A percentile compares a stretch with the other conserved stretches of the same genome.
phyloP scores from a whole-genome alignment of 2,888 invertebrate genomes.

The Agrotis ipsilon region DNA sequence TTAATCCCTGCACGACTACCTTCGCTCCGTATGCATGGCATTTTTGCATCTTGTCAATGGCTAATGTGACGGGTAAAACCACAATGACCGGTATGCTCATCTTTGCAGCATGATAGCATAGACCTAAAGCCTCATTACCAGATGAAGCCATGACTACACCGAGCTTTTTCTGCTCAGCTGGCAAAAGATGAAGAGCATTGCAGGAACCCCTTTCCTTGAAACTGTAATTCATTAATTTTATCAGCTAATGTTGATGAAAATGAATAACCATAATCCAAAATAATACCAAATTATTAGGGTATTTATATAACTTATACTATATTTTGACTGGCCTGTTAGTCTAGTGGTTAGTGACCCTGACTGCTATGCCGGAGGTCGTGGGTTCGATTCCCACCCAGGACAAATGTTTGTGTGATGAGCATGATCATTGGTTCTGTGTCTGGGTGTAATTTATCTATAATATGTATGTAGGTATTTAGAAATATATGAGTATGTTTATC shows the following conservation, averaged over 20 bases:
- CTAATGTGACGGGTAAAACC: slow-evolving; percentile 93
- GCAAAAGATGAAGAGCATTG: slow-evolving; percentile 91
- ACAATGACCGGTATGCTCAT: slow-evolving; percentile 92
- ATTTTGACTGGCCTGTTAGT: too few relatives aligned
- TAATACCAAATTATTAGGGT: too few relatives aligned
- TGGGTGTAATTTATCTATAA: too few relatives aligned
- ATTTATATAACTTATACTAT: too few relatives aligned
- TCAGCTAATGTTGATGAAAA: neutral
- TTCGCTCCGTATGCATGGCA: slow-evolving; percentile 93
- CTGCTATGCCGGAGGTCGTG: too few relatives aligned
- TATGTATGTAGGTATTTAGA: too few relatives aligned
- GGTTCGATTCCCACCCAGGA: too few relatives aligned
- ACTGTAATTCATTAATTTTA: slow-evolving; percentile 76
- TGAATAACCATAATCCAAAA: too few relatives aligned
- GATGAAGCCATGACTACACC: slow-evolving; percentile 94
- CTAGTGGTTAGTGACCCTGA: too few relatives aligned
- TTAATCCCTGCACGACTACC: slow-evolving; percentile 92
- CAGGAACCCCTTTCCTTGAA: slow-evolving; percentile 94
- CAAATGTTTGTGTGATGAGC: too few relatives aligned
- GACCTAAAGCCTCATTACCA: slow-evolving; percentile 93
- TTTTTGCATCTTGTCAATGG: slow-evolving; percentile 93
- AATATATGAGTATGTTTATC: too few relatives aligned
- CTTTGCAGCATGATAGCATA: slow-evolving; percentile 92
- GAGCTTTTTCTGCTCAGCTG: slow-evolving; percentile 89
- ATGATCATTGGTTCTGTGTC: too few relatives aligned